Base-by-base conservation (phyloP, 1,140 invertebrate species). In the Oryctes rhinoceros region DNA sequence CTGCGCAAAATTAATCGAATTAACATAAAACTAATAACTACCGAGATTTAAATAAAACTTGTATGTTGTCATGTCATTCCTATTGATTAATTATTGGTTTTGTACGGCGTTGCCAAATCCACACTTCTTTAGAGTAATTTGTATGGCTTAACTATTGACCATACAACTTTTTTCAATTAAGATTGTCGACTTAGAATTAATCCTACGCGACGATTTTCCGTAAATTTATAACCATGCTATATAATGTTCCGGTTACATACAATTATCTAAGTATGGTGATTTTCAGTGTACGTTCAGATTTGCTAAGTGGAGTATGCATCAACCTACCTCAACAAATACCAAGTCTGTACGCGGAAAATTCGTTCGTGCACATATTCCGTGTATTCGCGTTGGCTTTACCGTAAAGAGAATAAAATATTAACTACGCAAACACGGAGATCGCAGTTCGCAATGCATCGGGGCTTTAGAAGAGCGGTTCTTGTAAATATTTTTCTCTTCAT, bases 321-420 rank as follows among this genome's bases (percentile, higher is more conserved):
- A 11, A 10, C 20, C 18, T 71, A 35, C 65, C 65, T 71, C 65
- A 71, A 71, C 20, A 24, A 71, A 71, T 35, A 24, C 24, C 13
- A 71, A 35, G 65, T 71, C 20, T 76, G n/a, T 15, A 76, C n/a
- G 15, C 37, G 47, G 47, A 76, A 76, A 48, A n/a, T 24, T 37
- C 65, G 65, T 35, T 37, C 35, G 65, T 37, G 35, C 9, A 71
- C 65, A 37, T 24, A 24, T 71, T 37, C 65, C 20, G 65, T 13
- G 24, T 71, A 24, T 71, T 9, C 65, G 11, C 65, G 65, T 71
- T 71, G 65, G 65, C 65, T 37, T 71, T 71, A 18, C 4, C 18
- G 65, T 35, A 76, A 76, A 76, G 75, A 76, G 75, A 76, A 76
- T 76, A 48, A 76, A 76, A 76, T 76, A 76, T 76, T 76, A 76